Evolutionary conservation across 2,888 invertebrate genomes (phyloP).

Genomic region (Tigriopus californicus): DNA sequence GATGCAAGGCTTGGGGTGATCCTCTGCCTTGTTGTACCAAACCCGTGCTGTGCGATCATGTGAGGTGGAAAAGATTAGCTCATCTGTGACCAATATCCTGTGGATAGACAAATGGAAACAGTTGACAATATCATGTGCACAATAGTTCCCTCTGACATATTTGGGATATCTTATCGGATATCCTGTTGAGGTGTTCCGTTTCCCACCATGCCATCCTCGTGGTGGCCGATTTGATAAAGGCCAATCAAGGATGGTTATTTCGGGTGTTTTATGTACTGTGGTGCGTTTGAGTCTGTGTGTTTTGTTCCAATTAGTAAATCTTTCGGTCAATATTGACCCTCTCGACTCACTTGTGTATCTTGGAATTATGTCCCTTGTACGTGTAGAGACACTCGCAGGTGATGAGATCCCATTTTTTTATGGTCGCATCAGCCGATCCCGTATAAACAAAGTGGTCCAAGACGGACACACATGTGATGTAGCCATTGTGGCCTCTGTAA

Average conservation of each 20-base stretch:
- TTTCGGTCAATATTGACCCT: too few species aligned
- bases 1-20: slow-evolving; percentile 22
- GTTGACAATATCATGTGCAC: too few species aligned
- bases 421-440: slow-evolving; percentile 32
- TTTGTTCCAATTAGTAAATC: too few species aligned
- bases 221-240: too few species aligned
- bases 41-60: slow-evolving; percentile 25
- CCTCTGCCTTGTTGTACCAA: slow-evolving; percentile 25
- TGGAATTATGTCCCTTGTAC: slow-evolving; percentile 26
- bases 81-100: slow-evolving; percentile 28
- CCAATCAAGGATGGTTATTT: too few species aligned
- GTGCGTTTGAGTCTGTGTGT: too few species aligned
- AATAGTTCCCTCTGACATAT: too few species aligned
- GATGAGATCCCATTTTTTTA: slow-evolving; percentile 34
- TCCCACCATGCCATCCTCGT: too few species aligned
- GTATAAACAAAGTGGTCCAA: slow-evolving; percentile 31
- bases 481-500: slow-evolving; percentile 28
- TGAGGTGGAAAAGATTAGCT: slow-evolving; percentile 23
- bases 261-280: too few species aligned
- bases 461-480: slow-evolving; percentile 31
- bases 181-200: too few species aligned
- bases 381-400: slow-evolving; percentile 30
- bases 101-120: too few species aligned
- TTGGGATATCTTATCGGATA: too few species aligned
- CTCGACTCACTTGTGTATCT: slow-evolving; percentile 25